Percentiles rank a stretch among this genome's conserved stretches.
These are phyloP conservation scores for Cololabis saira DNA, from an alignment of 2,113 vertebrate genomes.

Conservation along the genomic window DNA sequence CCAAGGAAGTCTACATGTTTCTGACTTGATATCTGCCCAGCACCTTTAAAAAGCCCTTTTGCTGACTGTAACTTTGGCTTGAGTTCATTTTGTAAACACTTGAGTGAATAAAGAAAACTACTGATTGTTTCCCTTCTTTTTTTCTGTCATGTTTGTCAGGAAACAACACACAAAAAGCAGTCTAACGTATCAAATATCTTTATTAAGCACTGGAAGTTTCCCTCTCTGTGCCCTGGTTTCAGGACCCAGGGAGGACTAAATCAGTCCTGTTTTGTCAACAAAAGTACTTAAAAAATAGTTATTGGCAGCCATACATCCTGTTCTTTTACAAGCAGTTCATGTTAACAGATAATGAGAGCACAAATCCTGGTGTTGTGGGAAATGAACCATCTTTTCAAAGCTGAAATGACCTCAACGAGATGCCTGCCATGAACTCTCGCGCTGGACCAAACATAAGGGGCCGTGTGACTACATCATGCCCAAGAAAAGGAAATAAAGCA, in stretches of 20 bases:
- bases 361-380: not conserved
- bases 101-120: slow-evolving; percentile 56
- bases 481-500: slow-evolving; percentile 4
- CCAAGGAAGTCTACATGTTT: slow-evolving; percentile 26
- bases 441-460: slow-evolving; percentile 4
- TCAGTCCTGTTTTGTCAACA: slow-evolving; percentile 56
- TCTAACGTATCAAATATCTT: slow-evolving; percentile 58
- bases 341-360: slow-evolving; percentile 14
- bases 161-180: not conserved
- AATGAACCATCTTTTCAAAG: not conserved
- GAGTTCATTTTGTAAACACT: slow-evolving; percentile 36
- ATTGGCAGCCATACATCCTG: slow-evolving; percentile 45
- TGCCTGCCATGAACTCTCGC: too few species aligned
- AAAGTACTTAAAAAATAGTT: slow-evolving; percentile 62
- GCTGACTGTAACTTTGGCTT: slow-evolving; percentile 24
- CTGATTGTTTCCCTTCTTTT: not conserved
- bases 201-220: slow-evolving; percentile 54
- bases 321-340: slow-evolving; percentile 28
- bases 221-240: slow-evolving; percentile 23
- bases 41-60: slow-evolving; percentile 24
- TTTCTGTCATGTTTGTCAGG: not conserved
- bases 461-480: not conserved
- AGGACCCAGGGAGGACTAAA: slow-evolving; percentile 22
- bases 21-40: slow-evolving; percentile 22
- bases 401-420: too few species aligned